Evolutionary conservation across 2,888 invertebrate species (phyloP), one percentile per base, ranked within the genome.

Genomic region (Geophilus truncorum): DNA sequence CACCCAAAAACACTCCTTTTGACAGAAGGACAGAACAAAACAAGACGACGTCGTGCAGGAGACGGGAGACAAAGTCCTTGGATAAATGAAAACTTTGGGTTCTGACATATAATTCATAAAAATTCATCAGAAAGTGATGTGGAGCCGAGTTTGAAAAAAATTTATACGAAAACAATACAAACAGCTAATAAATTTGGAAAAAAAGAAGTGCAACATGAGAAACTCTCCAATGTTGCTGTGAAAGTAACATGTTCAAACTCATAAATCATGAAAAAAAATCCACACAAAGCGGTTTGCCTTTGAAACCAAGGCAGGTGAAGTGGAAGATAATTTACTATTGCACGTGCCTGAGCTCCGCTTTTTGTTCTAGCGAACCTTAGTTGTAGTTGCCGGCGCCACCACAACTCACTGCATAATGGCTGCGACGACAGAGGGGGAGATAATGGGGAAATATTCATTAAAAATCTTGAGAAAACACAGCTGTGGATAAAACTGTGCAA

Each of bases 271-370:
- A 2, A 23, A 62, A 62, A 62, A 62, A 62, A 62, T 62, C 21
- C 57, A 18, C 57, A 62, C 57, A 62, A 62, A 62, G 57, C 57
- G 57, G 57, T 62, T 62, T 62, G 57, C 57, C 57, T 62, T 62
- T 62, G 57, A 62, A 62, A 62, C 57, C 57, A 23, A 62, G 57
- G 57, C 57, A 62, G 57, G 57, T 62, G 57, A 62, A 62, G 57
- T 62, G 57, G 57, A 62, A 62, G 57, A 62, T 62, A 62, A 62
- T 62, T 62, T 62, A 62, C 57, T 62, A 62, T 62, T 62, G 57
- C 57, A 62, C 57, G 57, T 62, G 57, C 57, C 57, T 62, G 57
- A 62, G 57, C 57, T 62, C 57, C n/a, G 57, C 21, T 62, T 62
- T 62, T 62, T 62, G 57, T 62, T 62, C 57, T 62, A 23, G 21